Evolutionary conservation across 2,113 vertebrate genomes (phyloP).

Genomic region (Mastomys natalensis): DNA sequence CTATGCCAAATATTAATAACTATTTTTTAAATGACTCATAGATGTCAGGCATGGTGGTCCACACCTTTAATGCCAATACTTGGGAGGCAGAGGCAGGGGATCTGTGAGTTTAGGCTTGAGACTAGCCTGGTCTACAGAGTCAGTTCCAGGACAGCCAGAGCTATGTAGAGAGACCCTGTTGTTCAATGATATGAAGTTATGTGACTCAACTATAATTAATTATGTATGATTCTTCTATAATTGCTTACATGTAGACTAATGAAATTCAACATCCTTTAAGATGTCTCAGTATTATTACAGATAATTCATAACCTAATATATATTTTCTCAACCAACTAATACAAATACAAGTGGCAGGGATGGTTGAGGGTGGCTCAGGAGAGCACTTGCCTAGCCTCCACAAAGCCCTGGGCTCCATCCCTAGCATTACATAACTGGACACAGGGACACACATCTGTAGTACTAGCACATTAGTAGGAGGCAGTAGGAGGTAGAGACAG

Average conservation of each 20-base stretch:
- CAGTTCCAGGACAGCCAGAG: background rate
- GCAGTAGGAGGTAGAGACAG: background rate
- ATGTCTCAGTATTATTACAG: background rate
- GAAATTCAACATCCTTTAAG: background rate
- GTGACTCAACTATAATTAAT: background rate
- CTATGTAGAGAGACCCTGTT: background rate
- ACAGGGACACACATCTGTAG: background rate
- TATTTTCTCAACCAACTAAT: slow-evolving; percentile 7
- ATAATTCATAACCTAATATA: background rate
- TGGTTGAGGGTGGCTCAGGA: background rate
- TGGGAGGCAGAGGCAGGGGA: background rate
- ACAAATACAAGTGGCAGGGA: background rate
- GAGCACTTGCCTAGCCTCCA: background rate
- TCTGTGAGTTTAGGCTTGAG: background rate
- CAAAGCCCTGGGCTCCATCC: background rate
- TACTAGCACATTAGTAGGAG: background rate
- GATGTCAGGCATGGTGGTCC: background rate
- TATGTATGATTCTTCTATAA: background rate
- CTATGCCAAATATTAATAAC: background rate
- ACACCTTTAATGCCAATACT: background rate
- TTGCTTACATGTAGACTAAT: background rate
- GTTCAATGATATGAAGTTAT: background rate
- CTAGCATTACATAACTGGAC: background rate
- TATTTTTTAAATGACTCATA: background rate
- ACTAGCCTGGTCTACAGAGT: background rate